Percentiles rank a stretch among this genome's conserved stretches.
These are phyloP conservation scores for Phylloscopus trochiloides DNA, from an alignment of 2,113 vertebrate species.

Conservation along the genomic window DNA sequence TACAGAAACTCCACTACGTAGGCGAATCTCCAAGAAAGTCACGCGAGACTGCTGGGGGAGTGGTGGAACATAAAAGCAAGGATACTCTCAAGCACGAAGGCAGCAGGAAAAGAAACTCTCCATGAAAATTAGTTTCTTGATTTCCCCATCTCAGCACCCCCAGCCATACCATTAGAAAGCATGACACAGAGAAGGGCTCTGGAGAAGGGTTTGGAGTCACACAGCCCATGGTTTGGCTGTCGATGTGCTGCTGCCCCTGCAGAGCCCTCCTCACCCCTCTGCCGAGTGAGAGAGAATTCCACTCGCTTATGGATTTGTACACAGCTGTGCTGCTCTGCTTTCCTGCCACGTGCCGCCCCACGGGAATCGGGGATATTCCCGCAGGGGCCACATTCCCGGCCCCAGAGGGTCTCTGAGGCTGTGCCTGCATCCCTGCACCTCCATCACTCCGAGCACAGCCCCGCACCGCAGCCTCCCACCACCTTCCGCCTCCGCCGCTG, in stretches of 20 bases:
- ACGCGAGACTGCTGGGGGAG: not conserved
- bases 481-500: rapidly evolving
- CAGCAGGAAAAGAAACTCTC: not conserved
- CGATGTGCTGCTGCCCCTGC: not conserved
- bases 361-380: rapidly evolving
- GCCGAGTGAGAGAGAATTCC: rapidly evolving
- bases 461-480: rapidly evolving
- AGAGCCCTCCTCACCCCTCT: not conserved
- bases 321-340: not conserved
- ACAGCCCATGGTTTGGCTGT: not conserved
- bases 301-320: rapidly evolving
- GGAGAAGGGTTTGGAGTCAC: rapidly evolving
- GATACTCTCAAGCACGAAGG: not conserved
- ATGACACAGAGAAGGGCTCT: rapidly evolving
- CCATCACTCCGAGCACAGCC: rapidly evolving
- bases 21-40: not conserved
- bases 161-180: not conserved
- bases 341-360: rapidly evolving
- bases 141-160: not conserved
- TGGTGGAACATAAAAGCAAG: not conserved
- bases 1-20: not conserved
- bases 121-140: not conserved
- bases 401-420: not conserved
- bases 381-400: rapidly evolving
- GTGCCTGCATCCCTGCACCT: rapidly evolving